Evolutionary conservation across 2,888 invertebrate genomes (phyloP).

Genomic region (Epinotia brunnichana): DNA sequence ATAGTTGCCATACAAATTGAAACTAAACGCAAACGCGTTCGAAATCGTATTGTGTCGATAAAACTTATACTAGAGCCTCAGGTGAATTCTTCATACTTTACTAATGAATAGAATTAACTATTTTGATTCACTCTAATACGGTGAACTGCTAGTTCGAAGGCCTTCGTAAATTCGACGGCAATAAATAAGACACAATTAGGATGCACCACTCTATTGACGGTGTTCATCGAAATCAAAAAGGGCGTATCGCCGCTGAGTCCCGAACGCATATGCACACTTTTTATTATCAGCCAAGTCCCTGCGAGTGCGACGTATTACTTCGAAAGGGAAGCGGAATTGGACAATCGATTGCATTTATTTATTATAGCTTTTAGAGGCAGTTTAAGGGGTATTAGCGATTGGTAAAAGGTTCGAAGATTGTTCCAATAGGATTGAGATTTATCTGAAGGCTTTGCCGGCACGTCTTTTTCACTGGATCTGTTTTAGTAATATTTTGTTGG

Average conservation of each 20-base stretch:
- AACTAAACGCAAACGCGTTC: too few species aligned
- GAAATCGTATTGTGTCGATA: too few species aligned
- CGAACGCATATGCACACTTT: neutral
- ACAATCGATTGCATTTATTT: constrained; percentile 43
- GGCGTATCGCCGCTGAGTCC: neutral
- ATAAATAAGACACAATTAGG: constrained; percentile 48
- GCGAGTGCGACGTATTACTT: neutral
- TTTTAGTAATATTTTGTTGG: neutral
- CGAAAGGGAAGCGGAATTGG: constrained; percentile 47
- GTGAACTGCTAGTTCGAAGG: too few species aligned
- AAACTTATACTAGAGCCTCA: too few species aligned
- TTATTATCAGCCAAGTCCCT: neutral
- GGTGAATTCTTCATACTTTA: neutral
- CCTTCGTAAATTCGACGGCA: constrained; percentile 13
- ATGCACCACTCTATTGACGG: constrained; percentile 35
- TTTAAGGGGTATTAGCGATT: constrained; percentile 42
- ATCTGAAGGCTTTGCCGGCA: neutral
- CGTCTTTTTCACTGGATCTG: neutral
- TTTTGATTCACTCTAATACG: too few species aligned
- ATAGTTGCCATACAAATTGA: too few species aligned
- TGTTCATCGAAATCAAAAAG: neutral
- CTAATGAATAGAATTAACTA: too few species aligned
- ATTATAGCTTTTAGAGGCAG: constrained; percentile 31
- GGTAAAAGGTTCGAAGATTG: constrained; percentile 43
- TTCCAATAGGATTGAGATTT: constrained; percentile 44